Evolutionary conservation across 1,140 invertebrate species (phyloP).

Genomic region (Lordiphosa mommai): DNA sequence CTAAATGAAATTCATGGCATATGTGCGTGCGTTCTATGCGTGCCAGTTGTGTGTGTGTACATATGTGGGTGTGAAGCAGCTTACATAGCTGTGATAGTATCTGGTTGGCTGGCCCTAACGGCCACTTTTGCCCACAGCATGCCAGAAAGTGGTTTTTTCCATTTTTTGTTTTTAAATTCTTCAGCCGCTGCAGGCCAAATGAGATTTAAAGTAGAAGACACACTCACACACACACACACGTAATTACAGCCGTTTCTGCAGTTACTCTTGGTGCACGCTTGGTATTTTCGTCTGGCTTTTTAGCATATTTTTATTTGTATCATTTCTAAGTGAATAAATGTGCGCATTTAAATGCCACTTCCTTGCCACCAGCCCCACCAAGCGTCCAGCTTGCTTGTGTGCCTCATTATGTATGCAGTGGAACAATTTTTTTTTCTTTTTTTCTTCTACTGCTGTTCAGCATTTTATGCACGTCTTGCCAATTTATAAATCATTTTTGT

Average conservation of each 20-base stretch:
- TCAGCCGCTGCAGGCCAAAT: slow-evolving; percentile 68
- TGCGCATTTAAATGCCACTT: slow-evolving; percentile 75
- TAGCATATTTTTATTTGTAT: slow-evolving; percentile 77
- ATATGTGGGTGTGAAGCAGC: slow-evolving; percentile 34
- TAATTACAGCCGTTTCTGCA: slow-evolving; percentile 26
- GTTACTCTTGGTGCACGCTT: slow-evolving; percentile 56
- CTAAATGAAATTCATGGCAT: slow-evolving; percentile 77
- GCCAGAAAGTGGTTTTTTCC: slow-evolving; percentile 56
- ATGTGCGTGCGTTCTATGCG: slow-evolving; percentile 65
- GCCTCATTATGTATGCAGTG: slow-evolving; percentile 74
- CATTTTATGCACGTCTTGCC: slow-evolving; percentile 76
- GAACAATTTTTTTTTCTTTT: slow-evolving; percentile 55
- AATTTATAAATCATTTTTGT: slow-evolving; percentile 78
- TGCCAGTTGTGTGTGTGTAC: slow-evolving; percentile 16
- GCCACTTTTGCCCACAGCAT: slow-evolving; percentile 38
- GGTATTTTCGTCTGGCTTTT: slow-evolving; percentile 51
- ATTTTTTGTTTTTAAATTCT: slow-evolving; percentile 40
- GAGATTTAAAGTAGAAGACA: slow-evolving; percentile 65
- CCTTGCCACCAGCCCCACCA: slow-evolving; percentile 24
- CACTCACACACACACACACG: slow-evolving; percentile 13
- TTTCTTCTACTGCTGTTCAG: slow-evolving; percentile 40
- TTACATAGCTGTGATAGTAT: slow-evolving; percentile 68
- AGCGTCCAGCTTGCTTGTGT: slow-evolving; percentile 36
- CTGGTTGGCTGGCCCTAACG: slow-evolving; percentile 40
- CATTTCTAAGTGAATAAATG: slow-evolving; percentile 78